phyloP scores from a whole-genome alignment of 1,140 invertebrate genomes.

The Hylaeus volcanicus region DNA sequence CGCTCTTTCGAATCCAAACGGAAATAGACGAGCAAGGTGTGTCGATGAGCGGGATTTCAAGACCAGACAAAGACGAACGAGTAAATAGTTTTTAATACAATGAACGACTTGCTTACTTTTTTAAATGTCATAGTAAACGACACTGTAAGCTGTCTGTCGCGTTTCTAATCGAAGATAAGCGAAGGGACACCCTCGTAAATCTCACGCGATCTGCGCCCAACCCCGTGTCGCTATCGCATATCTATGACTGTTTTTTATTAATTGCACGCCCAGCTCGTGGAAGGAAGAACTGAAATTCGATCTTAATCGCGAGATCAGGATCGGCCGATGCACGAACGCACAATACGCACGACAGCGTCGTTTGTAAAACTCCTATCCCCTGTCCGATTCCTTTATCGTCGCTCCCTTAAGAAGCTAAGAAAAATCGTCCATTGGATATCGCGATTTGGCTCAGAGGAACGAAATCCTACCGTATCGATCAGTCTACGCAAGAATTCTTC shows the following conservation, averaged over 20 bases:
- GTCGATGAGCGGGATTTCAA: not conserved
- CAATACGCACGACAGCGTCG: conserved; percentile 30
- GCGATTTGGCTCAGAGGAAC: not conserved
- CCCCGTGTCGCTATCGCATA: conserved; percentile 63
- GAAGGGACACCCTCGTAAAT: conserved; percentile 63
- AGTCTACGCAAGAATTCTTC: no score
- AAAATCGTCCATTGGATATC: conserved; percentile 28
- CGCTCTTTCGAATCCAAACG: conserved; percentile 30
- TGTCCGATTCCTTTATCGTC: conserved; percentile 19
- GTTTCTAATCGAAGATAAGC: conserved; percentile 74
- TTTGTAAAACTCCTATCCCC: conserved; percentile 1
- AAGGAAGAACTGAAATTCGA: conserved; percentile 47
- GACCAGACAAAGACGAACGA: no score
- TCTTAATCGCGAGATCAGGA: conserved; percentile 56
- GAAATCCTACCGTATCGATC: not conserved
- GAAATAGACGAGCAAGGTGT: conserved; percentile 52
- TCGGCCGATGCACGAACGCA: conserved; percentile 38
- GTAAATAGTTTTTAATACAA: no score
- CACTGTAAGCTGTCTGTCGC: conserved; percentile 31
- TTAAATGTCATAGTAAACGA: no score
- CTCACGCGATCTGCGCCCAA: conserved; percentile 60
- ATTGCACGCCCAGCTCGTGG: conserved; percentile 48
- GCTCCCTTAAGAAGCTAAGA: not conserved
- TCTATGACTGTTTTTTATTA: conserved; percentile 73
- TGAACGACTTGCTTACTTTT: no score